phyloP scores from a whole-genome alignment of 2,888 invertebrate genomes.

The Chirona hameri region DNA sequence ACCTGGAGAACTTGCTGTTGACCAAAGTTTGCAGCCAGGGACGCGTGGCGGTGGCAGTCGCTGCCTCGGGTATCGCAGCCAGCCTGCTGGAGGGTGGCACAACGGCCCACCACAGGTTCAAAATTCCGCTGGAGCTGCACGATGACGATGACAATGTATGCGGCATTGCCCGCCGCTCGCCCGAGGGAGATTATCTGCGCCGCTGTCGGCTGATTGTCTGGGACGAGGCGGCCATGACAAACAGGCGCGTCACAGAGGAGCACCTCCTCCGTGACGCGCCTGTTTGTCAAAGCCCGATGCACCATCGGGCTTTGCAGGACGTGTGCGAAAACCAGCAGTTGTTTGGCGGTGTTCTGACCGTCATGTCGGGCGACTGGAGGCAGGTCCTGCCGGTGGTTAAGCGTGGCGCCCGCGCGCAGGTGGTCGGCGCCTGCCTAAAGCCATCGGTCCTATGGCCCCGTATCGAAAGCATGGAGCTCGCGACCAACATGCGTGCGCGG shows the following conservation, averaged over 20 bases:
- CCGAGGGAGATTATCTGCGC: background rate
- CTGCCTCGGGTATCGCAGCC: constrained; percentile 13
- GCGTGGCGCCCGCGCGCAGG: background rate
- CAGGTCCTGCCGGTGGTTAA: constrained; percentile 30
- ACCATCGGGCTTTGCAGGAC: no score
- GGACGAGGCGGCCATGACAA: background rate
- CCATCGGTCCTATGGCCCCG: constrained; percentile 11
- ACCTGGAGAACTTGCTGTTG: background rate
- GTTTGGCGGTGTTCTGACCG: constrained; percentile 29
- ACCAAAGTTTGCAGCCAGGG: background rate
- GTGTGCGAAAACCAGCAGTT: background rate
- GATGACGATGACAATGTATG: background rate
- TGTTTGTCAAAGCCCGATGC: no score
- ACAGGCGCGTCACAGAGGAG: no score
- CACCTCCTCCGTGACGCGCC: no score
- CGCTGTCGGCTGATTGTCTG: constrained; percentile 9
- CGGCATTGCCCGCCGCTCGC: background rate
- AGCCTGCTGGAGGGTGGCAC: constrained; percentile 35
- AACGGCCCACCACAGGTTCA: constrained; percentile 38
- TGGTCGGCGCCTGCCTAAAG: constrained; percentile 30
- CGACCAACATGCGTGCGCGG: constrained; percentile 23
- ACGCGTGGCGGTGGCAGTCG: background rate
- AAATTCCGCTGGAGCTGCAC: constrained; percentile 32
- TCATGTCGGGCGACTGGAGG: constrained; percentile 32
- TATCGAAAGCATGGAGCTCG: background rate